Conservation (phyloP, 2,797 vertebrate species). For the Sebastes miniatus region DNA sequence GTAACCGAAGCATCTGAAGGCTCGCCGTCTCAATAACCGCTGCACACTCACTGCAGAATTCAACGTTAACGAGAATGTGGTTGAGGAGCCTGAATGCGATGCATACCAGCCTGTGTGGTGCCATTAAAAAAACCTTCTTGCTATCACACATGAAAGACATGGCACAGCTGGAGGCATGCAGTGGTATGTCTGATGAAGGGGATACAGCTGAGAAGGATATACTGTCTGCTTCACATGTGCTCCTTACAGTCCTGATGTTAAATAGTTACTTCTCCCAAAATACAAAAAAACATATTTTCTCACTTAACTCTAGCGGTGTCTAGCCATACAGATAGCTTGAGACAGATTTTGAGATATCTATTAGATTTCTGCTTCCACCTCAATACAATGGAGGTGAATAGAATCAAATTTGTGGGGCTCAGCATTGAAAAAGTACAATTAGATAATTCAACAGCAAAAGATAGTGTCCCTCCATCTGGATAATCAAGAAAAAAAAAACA, state of each 20-base stretch:
- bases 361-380: background rate
- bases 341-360: background rate
- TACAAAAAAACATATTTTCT: background rate
- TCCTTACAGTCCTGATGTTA: background rate
- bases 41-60: conserved; percentile 57
- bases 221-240: conserved; percentile 27
- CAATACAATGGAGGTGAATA: background rate
- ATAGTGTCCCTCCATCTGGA: background rate
- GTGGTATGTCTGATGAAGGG: conserved; percentile 21
- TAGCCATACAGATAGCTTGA: background rate
- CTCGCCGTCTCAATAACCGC: conserved; percentile 44
- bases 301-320: background rate
- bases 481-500: background rate
- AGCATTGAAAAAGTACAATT: background rate
- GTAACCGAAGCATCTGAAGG: conserved; percentile 51
- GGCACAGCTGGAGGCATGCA: conserved; percentile 52
- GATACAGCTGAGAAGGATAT: background rate
- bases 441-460: background rate
- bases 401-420: background rate
- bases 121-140: conserved; percentile 45
- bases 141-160: conserved; percentile 55
- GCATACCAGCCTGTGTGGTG: conserved; percentile 52
- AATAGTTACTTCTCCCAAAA: background rate
- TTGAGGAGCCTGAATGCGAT: conserved; percentile 31
- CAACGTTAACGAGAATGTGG: conserved; percentile 62